Conservation (phyloP, 2,113 vertebrate species). For the Xiphophorus hellerii region DNA sequence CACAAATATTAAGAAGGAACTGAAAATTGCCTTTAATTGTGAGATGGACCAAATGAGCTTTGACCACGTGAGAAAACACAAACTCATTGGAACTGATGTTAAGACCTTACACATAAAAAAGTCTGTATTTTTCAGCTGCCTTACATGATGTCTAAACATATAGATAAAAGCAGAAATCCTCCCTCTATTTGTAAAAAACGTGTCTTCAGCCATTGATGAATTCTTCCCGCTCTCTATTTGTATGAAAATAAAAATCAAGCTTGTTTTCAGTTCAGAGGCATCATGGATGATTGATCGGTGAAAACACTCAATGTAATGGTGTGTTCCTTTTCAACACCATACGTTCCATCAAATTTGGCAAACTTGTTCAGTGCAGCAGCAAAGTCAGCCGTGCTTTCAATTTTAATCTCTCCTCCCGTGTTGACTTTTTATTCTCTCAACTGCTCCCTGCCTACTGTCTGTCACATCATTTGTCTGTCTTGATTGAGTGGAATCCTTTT, state of each 20-base stretch:
- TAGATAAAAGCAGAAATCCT: no score
- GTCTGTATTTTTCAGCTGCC: no score
- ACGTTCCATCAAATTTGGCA: conserved; percentile 56
- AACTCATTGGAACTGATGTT: no score
- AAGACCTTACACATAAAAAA: no score
- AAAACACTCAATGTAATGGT: conserved; percentile 50
- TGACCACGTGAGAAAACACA: no score
- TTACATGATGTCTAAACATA: no score
- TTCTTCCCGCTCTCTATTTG: conserved; percentile 14
- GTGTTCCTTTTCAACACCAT: conserved; percentile 41
- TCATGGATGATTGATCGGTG: conserved; percentile 43
- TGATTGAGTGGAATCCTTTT: conserved; percentile 16
- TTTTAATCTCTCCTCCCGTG: conserved; percentile 38
- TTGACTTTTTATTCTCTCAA: not conserved
- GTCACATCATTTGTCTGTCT: not conserved
- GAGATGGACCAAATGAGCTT: no score
- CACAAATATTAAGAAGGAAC: no score
- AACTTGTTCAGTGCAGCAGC: conserved; percentile 30
- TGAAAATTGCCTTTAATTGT: no score
- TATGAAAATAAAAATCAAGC: conserved; percentile 28
- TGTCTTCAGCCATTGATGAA: conserved; percentile 39
- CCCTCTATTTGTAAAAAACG: not conserved
- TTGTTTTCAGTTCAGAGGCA: conserved; percentile 31
- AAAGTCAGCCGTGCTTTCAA: conserved; percentile 45
- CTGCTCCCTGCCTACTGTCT: conserved; percentile 11